phyloP scores from a whole-genome alignment of 2,113 vertebrate species.

The Emberiza fucata region DNA sequence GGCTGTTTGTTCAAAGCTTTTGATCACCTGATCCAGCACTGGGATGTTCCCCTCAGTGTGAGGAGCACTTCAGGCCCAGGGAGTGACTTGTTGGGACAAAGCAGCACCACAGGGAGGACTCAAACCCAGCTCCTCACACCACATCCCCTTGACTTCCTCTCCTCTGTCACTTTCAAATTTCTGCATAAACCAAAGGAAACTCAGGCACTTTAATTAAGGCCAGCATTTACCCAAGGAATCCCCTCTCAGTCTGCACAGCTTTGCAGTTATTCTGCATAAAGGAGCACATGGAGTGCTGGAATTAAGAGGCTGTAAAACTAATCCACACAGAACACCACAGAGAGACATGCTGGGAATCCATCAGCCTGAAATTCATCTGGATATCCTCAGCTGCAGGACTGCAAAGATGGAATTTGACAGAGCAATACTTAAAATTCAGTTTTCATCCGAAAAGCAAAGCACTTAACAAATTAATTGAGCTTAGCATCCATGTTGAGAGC shows the following conservation, averaged over 20 bases:
- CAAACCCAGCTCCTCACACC: not conserved
- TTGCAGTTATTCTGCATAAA: not conserved
- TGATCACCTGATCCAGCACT: not conserved
- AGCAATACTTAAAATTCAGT: constrained; percentile 31
- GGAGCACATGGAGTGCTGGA: not conserved
- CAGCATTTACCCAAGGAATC: not conserved
- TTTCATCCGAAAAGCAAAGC: not conserved
- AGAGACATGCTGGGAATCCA: not conserved
- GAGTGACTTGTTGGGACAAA: not conserved
- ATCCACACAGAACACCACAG: not conserved
- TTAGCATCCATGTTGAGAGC: not conserved
- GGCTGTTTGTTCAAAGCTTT: not conserved
- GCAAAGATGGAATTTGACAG: not conserved
- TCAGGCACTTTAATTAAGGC: not conserved
- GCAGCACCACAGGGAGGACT: not conserved
- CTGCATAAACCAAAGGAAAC: not conserved
- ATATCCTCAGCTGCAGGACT: not conserved
- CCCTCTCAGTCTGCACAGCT: not conserved
- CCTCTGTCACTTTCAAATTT: not conserved
- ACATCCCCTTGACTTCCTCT: not conserved
- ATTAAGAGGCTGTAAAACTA: constrained; percentile 31
- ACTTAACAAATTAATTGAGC: constrained; percentile 47
- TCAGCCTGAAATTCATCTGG: not conserved
- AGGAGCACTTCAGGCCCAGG: not conserved
- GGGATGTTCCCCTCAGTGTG: not conserved